These are phyloP conservation scores for Tamias sibiricus DNA, from an alignment of 2,113 vertebrate species.

Conservation along the genomic window DNA sequence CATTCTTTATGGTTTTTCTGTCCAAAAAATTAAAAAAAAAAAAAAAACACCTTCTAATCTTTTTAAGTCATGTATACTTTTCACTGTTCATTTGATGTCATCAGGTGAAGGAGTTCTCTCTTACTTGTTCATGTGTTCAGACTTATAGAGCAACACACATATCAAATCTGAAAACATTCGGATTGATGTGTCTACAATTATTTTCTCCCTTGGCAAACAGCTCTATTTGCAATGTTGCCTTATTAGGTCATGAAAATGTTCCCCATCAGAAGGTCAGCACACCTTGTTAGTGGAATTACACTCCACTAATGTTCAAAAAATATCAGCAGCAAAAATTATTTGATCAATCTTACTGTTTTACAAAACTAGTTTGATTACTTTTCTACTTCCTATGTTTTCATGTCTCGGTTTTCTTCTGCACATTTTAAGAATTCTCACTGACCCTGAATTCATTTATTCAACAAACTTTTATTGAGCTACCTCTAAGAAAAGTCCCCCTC, in stretches of 20 bases:
- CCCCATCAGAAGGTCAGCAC: not conserved
- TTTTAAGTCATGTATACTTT: not conserved
- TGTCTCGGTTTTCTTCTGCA: constrained; percentile 12
- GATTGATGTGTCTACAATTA: not conserved
- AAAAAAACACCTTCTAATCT: no score
- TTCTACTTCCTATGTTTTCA: constrained; percentile 7
- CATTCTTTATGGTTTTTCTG: not conserved
- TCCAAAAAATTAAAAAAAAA: not conserved
- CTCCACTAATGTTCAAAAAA: not conserved
- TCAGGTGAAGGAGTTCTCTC: not conserved
- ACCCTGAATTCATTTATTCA: not conserved
- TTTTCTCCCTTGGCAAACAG: not conserved
- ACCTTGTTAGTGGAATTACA: not conserved
- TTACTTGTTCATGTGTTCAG: not conserved
- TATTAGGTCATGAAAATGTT: not conserved
- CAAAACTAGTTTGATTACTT: not conserved
- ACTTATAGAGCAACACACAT: no score
- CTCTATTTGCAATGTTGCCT: not conserved
- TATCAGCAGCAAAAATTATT: not conserved
- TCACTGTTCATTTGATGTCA: not conserved
- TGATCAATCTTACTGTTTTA: constrained; percentile 19
- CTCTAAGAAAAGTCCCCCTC: not conserved
- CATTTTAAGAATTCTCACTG: not conserved
- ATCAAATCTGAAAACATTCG: constrained; percentile 17
- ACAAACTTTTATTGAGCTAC: not conserved